Evolutionary conservation across 2,797 vertebrate genomes (phyloP).

Genomic region (Coranthus polyacanthus): DNA sequence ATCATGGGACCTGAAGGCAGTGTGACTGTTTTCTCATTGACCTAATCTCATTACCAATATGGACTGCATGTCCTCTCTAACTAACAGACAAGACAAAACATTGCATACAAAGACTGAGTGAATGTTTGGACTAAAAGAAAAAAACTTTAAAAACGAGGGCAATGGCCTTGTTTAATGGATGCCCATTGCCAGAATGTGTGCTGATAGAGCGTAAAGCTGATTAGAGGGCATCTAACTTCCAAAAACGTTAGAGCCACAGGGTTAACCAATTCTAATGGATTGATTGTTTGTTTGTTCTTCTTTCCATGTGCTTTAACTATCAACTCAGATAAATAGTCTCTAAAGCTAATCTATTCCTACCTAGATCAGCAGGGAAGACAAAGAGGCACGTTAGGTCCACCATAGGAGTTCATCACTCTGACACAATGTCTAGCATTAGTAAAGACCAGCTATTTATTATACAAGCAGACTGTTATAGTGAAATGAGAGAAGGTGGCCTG

Average conservation of each 20-base stretch:
- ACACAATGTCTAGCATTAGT: constrained; percentile 41
- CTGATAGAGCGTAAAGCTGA: constrained; percentile 87
- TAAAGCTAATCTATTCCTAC: constrained; percentile 65
- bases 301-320: constrained; percentile 73
- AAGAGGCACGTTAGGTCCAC: constrained; percentile 55
- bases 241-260: constrained; percentile 82
- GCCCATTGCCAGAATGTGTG: constrained; percentile 85
- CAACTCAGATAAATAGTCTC: constrained; percentile 72
- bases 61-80: constrained; percentile 52
- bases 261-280: constrained; percentile 79
- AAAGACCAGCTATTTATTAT: constrained; percentile 54
- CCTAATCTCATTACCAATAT: constrained; percentile 64
- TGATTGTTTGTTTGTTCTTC: constrained; percentile 69
- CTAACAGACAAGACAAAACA: constrained; percentile 45
- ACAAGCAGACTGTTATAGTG: constrained; percentile 5
- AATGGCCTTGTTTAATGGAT: constrained; percentile 80
- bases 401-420: constrained; percentile 63
- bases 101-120: constrained; percentile 41
- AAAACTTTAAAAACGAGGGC: constrained; percentile 42
- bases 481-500: not conserved
- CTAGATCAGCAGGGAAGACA: constrained; percentile 57
- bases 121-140: constrained; percentile 23
- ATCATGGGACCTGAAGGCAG: constrained; percentile 55
- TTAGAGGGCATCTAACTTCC: constrained; percentile 86
- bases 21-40: constrained; percentile 43